Conservation (phyloP, 2,113 vertebrate species). For the Canis aureus region DNA sequence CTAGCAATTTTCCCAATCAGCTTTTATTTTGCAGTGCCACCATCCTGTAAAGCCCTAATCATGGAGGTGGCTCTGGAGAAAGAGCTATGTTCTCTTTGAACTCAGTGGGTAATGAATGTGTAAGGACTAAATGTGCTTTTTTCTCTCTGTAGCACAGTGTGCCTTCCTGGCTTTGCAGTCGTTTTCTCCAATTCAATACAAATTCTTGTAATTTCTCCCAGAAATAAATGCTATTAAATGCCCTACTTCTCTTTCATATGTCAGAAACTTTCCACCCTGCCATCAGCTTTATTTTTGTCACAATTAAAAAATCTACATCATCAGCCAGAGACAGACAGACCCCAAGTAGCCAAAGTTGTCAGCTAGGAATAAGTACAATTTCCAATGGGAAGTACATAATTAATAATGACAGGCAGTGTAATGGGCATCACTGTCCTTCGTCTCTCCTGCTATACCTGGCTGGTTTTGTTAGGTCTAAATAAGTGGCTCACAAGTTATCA, state of each 20-base stretch:
- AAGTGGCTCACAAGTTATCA: background rate
- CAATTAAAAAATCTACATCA: slow-evolving; percentile 48
- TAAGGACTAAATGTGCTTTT: slow-evolving; percentile 60
- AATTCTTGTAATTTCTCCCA: slow-evolving; percentile 70
- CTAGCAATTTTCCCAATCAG: slow-evolving; percentile 72
- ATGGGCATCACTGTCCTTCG: background rate
- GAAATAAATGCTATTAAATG: slow-evolving; percentile 72
- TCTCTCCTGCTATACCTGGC: background rate
- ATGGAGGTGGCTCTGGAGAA: slow-evolving; percentile 43
- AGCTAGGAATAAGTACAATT: background rate
- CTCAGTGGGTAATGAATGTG: slow-evolving; percentile 50
- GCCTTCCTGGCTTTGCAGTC: slow-evolving; percentile 55
- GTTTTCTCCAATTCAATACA: slow-evolving; percentile 75
- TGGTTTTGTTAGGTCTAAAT: slow-evolving; percentile 3
- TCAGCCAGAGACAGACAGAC: background rate
- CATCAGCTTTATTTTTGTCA: slow-evolving; percentile 35
- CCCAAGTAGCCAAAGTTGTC: background rate
- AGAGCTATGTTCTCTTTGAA: background rate
- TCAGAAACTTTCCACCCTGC: slow-evolving; percentile 20
- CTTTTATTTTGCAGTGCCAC: slow-evolving; percentile 23
- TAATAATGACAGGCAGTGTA: background rate
- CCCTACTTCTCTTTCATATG: slow-evolving; percentile 37
- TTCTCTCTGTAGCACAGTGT: slow-evolving; percentile 39
- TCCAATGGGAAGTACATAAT: background rate
- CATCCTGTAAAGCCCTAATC: slow-evolving; percentile 43